Percentiles rank a stretch among this genome's conserved stretches.
Conservation (phyloP, 2,113 vertebrate genomes). For the Varanus komodoensis region DNA sequence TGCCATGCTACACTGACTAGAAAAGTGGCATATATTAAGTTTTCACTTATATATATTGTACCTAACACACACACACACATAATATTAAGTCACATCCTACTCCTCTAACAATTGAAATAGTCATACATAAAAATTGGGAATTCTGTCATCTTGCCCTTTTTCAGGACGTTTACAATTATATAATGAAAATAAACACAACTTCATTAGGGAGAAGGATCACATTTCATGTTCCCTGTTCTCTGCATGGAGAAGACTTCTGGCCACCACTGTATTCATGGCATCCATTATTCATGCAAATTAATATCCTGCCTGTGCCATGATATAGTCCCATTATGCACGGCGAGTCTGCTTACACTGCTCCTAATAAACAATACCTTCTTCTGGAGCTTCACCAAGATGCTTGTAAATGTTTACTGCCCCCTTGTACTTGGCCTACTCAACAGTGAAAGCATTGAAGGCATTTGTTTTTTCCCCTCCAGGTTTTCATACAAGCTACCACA, state of each 20-base stretch:
- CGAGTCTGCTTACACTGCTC: slow-evolving; percentile 12
- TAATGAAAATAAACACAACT: slow-evolving; percentile 1
- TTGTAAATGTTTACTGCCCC: slow-evolving; percentile 18
- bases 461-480: not conserved
- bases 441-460: not conserved
- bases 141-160: not conserved
- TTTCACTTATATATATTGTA: too few species aligned
- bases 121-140: not conserved
- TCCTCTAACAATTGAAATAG: not conserved
- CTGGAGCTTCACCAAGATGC: slow-evolving; percentile 13
- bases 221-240: not conserved
- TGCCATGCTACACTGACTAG: not conserved
- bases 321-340: slow-evolving; percentile 14
- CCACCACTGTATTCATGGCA: not conserved
- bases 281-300: slow-evolving; percentile 38
- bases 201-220: slow-evolving; percentile 16
- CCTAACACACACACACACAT: too few species aligned
- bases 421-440: not conserved
- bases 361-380: slow-evolving; percentile 11
- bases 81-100: not conserved
- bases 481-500: not conserved
- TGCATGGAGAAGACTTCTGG: not conserved
- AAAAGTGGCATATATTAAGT: too few species aligned
- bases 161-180: not conserved
- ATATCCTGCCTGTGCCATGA: not conserved